Conservation (phyloP, 2,113 vertebrate genomes). For the Boleophthalmus pectinirostris region DNA sequence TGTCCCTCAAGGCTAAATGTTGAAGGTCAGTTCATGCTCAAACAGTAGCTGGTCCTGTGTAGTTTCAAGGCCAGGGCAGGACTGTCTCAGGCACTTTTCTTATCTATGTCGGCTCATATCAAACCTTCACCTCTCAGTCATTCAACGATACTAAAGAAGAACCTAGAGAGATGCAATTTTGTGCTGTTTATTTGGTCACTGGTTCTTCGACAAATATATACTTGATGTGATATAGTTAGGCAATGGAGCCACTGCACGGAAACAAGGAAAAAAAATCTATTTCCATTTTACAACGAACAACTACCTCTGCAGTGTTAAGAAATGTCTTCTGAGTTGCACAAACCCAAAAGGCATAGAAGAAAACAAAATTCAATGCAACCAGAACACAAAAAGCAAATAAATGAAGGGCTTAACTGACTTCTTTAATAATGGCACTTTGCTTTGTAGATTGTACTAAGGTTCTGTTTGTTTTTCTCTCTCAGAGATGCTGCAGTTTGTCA, state of each 20-base stretch:
- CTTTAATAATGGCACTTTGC: background rate
- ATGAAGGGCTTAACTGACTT: background rate
- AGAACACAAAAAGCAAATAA: background rate
- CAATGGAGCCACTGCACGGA: background rate
- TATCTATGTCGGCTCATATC: constrained; percentile 17
- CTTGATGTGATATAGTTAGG: background rate
- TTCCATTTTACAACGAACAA: background rate
- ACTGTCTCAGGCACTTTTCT: background rate
- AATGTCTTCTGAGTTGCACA: too few species aligned
- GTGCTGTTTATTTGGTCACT: background rate
- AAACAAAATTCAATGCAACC: background rate
- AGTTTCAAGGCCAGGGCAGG: constrained; percentile 49
- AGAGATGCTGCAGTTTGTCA: constrained; percentile 99
- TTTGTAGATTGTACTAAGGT: background rate
- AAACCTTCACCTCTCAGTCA: background rate
- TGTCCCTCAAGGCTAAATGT: constrained; percentile 37
- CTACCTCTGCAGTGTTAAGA: background rate
- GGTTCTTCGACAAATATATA: background rate
- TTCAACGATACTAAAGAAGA: constrained; percentile 34
- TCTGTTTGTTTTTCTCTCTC: constrained; percentile 32
- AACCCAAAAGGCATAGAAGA: too few species aligned
- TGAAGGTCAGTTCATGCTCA: constrained; percentile 40
- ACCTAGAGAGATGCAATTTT: background rate
- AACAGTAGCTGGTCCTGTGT: constrained; percentile 38
- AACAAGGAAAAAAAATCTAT: background rate